Evolutionary conservation across 1,140 invertebrate genomes (phyloP).

Genomic region (Formica selysi): DNA sequence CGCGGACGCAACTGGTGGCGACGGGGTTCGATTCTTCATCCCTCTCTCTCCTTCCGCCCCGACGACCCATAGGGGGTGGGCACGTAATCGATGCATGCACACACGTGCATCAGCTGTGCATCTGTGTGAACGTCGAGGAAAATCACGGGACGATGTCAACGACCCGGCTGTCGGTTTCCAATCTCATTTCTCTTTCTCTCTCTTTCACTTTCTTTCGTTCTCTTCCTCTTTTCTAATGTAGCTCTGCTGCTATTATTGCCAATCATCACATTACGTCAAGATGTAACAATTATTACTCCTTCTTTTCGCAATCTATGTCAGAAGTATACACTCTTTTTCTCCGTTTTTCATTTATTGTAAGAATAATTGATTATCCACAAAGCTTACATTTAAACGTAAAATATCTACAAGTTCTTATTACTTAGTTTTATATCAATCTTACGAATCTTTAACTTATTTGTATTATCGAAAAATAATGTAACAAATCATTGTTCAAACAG

Average conservation of each 20-base stretch:
- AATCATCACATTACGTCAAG: constrained; percentile 27
- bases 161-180: constrained; percentile 76
- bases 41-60: background rate
- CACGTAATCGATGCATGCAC: constrained; percentile 77
- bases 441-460: background rate
- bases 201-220: constrained; percentile 44
- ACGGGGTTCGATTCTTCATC: constrained; percentile 48
- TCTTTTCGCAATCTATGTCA: background rate
- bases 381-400: background rate
- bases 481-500: too few relatives aligned
- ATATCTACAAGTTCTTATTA: background rate
- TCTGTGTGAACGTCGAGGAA: constrained; percentile 81
- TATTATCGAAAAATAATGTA: background rate
- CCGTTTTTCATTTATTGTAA: background rate
- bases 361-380: background rate
- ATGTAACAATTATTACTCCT: constrained; percentile 3
- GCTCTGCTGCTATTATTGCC: background rate
- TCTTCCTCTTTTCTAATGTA: constrained; percentile 8
- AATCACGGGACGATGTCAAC: constrained; percentile 85
- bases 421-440: background rate
- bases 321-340: background rate
- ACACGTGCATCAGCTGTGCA: constrained; percentile 76
- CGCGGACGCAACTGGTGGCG: constrained; percentile 80
- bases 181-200: constrained; percentile 62
- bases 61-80: constrained; percentile 57